Evolutionary conservation across 2,113 vertebrate species (phyloP), one percentile per base, ranked within the genome.

Genomic region (Pedetes capensis): DNA sequence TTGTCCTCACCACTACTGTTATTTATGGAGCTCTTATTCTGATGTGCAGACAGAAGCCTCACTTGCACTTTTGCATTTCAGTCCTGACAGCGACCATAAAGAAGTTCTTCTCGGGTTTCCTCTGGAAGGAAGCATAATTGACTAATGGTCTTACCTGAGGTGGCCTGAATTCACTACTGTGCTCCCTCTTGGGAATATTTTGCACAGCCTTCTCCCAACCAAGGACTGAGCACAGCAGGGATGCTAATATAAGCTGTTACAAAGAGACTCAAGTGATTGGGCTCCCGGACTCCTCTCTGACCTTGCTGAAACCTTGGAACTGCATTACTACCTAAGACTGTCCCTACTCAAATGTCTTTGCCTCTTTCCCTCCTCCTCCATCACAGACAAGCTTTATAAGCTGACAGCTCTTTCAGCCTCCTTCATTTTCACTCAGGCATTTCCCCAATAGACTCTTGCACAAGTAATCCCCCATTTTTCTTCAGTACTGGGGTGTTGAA

Each of bases 201-300:
- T 22, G 13, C 32, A 34, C 37, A 34, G 61, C 13, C 74, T 72
- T 71, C 53, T 59, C 53, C 69, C 51, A 12, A 0, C 4, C 72
- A 76, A 27, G 72, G 49, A 22, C 25, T 3, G 1, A 22, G 55
- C 1, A 0, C 66, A 25, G 20, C 47, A 39, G 32, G 59, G 59
- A 23, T 10, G 1, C 8, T 17, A 12, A n/a, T 0, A 0, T 25
- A 8, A 3, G 22, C n/a, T 4, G 0, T 34, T 55, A 25, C 6
- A 7, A 6, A 9, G 32, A 66, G 34, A 61, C 32, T 20, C 42
- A 37, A 37, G 14, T 61, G 13, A 20, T 39, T 57, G 23, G 92
- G 10, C 53, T 64, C 17, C 27, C 88, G 32, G 22, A 71, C 10
- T 49, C 47, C 20, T 39, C 34, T 5, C 3, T 9, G 53, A 34